A percentile compares a stretch with the other conserved stretches of the same genome.
These are phyloP conservation scores for Agrenia bidenticulata DNA, from an alignment of 2,888 invertebrate genomes.

Conservation along the genomic window DNA sequence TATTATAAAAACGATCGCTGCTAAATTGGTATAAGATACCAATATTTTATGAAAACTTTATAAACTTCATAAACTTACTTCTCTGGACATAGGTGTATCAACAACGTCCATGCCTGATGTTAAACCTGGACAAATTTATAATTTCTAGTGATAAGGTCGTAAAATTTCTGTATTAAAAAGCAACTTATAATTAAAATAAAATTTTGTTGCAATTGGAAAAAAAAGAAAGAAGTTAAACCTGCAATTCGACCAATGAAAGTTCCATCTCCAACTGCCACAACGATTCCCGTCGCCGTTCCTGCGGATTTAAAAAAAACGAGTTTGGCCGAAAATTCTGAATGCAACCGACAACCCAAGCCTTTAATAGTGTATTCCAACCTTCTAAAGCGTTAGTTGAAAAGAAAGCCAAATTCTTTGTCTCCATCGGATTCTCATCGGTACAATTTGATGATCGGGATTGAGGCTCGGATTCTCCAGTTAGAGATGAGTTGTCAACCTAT, in stretches of 20 bases:
- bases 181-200: too few relatives aligned
- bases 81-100: constrained; percentile 74
- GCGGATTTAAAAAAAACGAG: too few relatives aligned
- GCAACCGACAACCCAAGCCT: not conserved
- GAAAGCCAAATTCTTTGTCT: constrained; percentile 56
- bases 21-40: too few relatives aligned
- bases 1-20: too few relatives aligned
- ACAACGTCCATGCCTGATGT: constrained; percentile 67
- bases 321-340: too few relatives aligned
- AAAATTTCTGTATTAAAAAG: too few relatives aligned
- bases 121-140: too few relatives aligned
- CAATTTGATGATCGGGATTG: constrained; percentile 52
- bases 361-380: constrained; percentile 55
- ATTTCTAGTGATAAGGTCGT: too few relatives aligned
- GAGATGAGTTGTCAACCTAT: constrained; percentile 57
- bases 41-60: too few relatives aligned
- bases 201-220: too few relatives aligned
- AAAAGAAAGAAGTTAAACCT: constrained; percentile 67
- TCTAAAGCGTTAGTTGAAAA: constrained; percentile 56
- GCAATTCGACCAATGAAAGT: constrained; percentile 74
- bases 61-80: too few relatives aligned
- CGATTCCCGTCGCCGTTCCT: constrained; percentile 63
- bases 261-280: constrained; percentile 67
- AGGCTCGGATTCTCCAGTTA: constrained; percentile 57
- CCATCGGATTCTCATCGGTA: constrained; percentile 59